Conservation (phyloP, 2,797 vertebrate species). For the Chromobotia macracanthus region DNA sequence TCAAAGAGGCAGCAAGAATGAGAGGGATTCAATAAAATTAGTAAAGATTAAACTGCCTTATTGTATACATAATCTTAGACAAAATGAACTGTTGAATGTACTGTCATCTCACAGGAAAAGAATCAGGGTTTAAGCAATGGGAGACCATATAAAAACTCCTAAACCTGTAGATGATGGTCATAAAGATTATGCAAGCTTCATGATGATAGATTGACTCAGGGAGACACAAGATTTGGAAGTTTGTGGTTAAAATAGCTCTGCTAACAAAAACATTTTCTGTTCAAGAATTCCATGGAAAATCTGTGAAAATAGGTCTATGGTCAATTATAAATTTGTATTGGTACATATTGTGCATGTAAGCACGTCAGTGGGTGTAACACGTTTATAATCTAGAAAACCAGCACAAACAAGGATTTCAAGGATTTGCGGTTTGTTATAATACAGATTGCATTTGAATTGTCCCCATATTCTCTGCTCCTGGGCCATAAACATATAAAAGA, state of each 20-base stretch:
- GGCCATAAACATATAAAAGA: conserved; percentile 6
- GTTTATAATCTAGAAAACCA: neutral
- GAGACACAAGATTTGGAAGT: neutral
- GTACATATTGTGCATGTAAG: neutral
- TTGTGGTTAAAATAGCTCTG: neutral
- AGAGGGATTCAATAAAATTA: conserved; percentile 59
- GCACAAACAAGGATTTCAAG: conserved; percentile 8
- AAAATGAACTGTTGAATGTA: neutral
- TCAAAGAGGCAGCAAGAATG: conserved; percentile 75
- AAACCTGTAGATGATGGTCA: neutral
- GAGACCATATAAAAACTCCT: neutral
- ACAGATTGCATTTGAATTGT: conserved; percentile 2
- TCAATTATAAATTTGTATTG: neutral
- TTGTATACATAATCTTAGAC: neutral
- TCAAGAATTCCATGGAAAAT: neutral
- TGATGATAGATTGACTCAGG: neutral
- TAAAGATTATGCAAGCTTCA: neutral
- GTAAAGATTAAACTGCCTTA: conserved; percentile 43
- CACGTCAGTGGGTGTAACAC: conserved; percentile 33
- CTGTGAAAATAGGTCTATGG: neutral
- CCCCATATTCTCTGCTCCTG: conserved; percentile 11
- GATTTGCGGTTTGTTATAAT: neutral
- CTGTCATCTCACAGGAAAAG: neutral
- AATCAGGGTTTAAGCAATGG: neutral
- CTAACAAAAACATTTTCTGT: neutral